These are phyloP conservation scores for Drosophila aldrichi DNA, from an alignment of 2,888 invertebrate species.

Conservation along the genomic window DNA sequence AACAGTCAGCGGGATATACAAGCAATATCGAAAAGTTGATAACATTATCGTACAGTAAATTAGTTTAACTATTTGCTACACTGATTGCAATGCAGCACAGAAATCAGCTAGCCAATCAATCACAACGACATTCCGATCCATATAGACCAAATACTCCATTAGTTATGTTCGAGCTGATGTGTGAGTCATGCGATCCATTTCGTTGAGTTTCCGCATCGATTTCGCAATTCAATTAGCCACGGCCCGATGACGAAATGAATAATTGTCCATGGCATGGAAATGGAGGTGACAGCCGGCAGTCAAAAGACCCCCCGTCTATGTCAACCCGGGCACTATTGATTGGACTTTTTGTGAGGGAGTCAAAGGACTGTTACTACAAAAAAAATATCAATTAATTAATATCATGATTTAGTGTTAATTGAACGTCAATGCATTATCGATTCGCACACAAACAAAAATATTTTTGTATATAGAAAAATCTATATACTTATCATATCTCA, in stretches of 20 bases:
- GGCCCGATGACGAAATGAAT: conserved; percentile 68
- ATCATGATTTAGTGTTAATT: conserved; percentile 78
- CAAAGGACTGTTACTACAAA: conserved; percentile 2
- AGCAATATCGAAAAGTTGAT: not conserved
- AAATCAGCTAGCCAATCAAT: conserved; percentile 38
- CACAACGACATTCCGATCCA: conserved; percentile 12
- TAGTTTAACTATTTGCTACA: conserved; percentile 1
- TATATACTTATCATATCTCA: too few species aligned
- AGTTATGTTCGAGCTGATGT: conserved; percentile 6
- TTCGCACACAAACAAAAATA: not conserved
- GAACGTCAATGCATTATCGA: conserved; percentile 36
- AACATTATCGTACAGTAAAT: conserved; percentile 13
- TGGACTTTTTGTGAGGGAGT: conserved; percentile 29
- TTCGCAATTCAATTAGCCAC: conserved; percentile 69
- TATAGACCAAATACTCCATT: conserved; percentile 15
- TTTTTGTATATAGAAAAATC: not conserved
- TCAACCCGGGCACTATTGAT: conserved; percentile 55
- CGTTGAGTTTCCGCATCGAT: conserved; percentile 46
- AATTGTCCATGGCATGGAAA: conserved; percentile 48
- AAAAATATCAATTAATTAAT: conserved; percentile 69
- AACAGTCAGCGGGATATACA: conserved; percentile 3
- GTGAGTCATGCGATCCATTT: conserved; percentile 66
- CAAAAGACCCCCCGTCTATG: not conserved
- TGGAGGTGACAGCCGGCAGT: conserved; percentile 31
- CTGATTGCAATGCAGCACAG: conserved; percentile 1